Evolutionary conservation across 2,797 vertebrate genomes (phyloP), one percentile per base, ranked within the genome.

Genomic region (Ptychobarbus kaznakovi): DNA sequence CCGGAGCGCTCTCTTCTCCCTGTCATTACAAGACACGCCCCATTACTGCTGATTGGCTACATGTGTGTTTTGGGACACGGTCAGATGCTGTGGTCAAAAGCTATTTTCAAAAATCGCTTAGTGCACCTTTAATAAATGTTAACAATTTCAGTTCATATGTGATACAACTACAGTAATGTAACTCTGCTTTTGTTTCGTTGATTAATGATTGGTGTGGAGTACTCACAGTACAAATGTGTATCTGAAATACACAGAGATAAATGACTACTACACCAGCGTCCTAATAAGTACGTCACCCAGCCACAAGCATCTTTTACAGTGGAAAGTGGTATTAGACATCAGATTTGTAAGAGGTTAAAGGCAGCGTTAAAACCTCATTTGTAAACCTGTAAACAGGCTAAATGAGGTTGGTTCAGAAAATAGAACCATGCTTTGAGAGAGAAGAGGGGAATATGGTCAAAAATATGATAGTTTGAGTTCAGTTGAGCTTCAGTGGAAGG

Each of bases 351-450:
- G 46, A 35, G 40, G 75, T 78, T 82, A 78, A 69, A 83, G 70
- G 82, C 66, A 85, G 79, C 18, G 91, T 93, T 92, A 92, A 81
- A 88, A 88, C 92, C 95, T 95, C 95, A 96, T 95, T 93, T 88
- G 32, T 58, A 88, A 86, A 90, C 92, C 93, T 75, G 66, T 49
- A 85, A 89, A 80, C 85, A 91, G 92, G 90, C 87, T 80, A 90
- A 95, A 96, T 95, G 95, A 95, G 94, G 94, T 93, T 81, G 92
- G 94, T 95, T 96, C 95, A 92, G 78, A 75, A 88, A 88, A 91
- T 86, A 92, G 94, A 95, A 96, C 94, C 94, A 94, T 93, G 94
- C 93, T 90, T 91, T 92, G 93, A 93, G 92, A 90, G 51, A 40
- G 65, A 87, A 82, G 88, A 87, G 83, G 40, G 88, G 94, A 94